A percentile compares a stretch with the other conserved stretches of the same genome.
Conservation (phyloP, 2,888 invertebrate species). For the Tenthredo livida region DNA sequence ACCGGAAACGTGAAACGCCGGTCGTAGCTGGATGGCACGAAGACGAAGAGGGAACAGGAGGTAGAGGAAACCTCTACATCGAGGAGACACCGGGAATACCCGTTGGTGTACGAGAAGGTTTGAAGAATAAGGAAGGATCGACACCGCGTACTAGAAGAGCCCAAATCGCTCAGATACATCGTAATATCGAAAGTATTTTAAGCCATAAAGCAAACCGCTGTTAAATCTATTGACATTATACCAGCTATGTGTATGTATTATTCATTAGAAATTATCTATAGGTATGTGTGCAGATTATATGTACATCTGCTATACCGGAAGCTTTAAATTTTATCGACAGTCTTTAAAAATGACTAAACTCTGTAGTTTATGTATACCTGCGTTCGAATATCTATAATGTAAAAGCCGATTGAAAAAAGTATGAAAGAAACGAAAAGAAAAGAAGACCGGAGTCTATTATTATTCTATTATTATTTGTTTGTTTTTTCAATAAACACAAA, state of each 20-base stretch:
- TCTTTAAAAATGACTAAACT: not conserved
- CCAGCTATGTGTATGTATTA: not conserved
- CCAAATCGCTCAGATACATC: constrained; percentile 71
- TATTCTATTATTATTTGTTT: too few relatives aligned
- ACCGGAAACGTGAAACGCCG: constrained; percentile 72
- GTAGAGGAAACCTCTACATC: constrained; percentile 71
- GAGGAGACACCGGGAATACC: constrained; percentile 63
- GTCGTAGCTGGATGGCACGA: constrained; percentile 71
- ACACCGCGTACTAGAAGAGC: constrained; percentile 64
- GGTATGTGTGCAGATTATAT: not conserved
- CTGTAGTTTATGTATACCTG: not conserved
- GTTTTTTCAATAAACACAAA: not conserved
- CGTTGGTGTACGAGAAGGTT: not conserved
- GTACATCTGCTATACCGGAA: constrained; percentile 1
- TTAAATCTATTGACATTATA: constrained; percentile 15
- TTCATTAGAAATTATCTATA: not conserved
- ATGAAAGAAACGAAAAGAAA: not conserved
- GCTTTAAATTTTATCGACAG: constrained; percentile 3
- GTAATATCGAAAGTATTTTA: constrained; percentile 72
- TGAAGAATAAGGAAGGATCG: constrained; percentile 60
- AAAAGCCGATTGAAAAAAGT: not conserved
- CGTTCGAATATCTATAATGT: not conserved
- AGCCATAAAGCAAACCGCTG: constrained; percentile 64
- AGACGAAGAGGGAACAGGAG: constrained; percentile 64
- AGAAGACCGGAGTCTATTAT: not conserved